Evolutionary conservation across 2,888 invertebrate species (phyloP).

Genomic region (Criorhina ranunculi): DNA sequence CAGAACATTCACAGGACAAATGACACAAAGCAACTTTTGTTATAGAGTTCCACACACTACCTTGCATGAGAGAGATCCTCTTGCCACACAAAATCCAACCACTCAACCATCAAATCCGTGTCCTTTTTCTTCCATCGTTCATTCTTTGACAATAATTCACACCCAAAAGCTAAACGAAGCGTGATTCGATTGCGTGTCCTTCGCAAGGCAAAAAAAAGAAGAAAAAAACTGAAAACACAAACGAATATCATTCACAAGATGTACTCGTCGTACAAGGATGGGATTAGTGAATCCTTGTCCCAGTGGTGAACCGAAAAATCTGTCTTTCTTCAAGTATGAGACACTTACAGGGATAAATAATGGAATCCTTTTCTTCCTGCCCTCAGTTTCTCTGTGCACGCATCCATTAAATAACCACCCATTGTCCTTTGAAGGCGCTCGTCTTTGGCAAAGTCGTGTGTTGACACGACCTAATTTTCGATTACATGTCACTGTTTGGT

Average conservation of each 20-base stretch:
- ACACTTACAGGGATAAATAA: conserved; percentile 68
- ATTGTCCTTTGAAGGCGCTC: conserved; percentile 67
- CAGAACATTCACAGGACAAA: conserved; percentile 35
- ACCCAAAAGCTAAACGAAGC: conserved; percentile 76
- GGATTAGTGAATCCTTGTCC: conserved; percentile 68
- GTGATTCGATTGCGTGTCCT: conserved; percentile 72
- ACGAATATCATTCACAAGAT: conserved; percentile 57
- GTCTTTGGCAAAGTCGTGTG: conserved; percentile 48
- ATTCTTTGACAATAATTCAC: conserved; percentile 70
- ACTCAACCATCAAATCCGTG: conserved; percentile 71
- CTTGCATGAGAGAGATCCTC: conserved; percentile 35
- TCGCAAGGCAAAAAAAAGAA: conserved; percentile 19
- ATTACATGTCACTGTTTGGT: conserved; percentile 52
- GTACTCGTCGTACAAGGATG: conserved; percentile 12
- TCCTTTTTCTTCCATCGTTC: conserved; percentile 33
- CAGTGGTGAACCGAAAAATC: conserved; percentile 72
- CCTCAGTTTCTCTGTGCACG: conserved; percentile 62
- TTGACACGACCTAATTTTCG: conserved; percentile 76
- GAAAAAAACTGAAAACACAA: conserved; percentile 12
- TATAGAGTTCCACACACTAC: conserved; percentile 43
- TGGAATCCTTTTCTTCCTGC: conserved; percentile 63
- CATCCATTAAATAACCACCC: conserved; percentile 75
- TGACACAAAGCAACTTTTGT: conserved; percentile 43
- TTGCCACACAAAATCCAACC: conserved; percentile 63
- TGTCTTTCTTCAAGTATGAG: conserved; percentile 59